Percentiles rank a stretch among this genome's conserved stretches.
Conservation (phyloP, 2,888 invertebrate genomes). For the Iselma pallidipennis region DNA sequence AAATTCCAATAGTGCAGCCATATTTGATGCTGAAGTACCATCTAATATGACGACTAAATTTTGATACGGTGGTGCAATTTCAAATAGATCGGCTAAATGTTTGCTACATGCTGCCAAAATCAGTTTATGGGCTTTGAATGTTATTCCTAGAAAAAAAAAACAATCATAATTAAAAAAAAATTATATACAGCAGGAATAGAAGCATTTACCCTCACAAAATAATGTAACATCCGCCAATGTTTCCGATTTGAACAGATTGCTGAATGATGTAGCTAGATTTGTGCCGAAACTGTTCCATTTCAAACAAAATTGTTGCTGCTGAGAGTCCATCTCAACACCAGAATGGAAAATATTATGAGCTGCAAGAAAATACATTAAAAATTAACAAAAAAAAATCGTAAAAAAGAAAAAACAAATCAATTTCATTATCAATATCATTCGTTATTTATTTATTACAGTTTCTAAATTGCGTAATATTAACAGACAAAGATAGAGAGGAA, state of each 20-base stretch:
- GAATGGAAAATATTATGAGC: constrained; percentile 68
- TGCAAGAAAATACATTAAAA: constrained; percentile 57
- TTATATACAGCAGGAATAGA: background rate
- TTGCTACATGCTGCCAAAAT: constrained; percentile 93
- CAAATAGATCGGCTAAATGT: constrained; percentile 89
- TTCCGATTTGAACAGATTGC: constrained; percentile 91
- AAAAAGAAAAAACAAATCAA: background rate
- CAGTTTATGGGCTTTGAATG: constrained; percentile 89
- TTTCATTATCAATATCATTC: background rate
- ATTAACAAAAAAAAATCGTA: background rate
- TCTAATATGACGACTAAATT: constrained; percentile 86
- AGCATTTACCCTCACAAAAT: constrained; percentile 85
- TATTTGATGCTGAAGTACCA: constrained; percentile 86
- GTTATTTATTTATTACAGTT: background rate
- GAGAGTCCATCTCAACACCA: constrained; percentile 85
- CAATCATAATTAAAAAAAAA: background rate
- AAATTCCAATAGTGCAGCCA: constrained; percentile 88
- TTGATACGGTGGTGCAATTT: constrained; percentile 80
- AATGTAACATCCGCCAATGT: constrained; percentile 90
- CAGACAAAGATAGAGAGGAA: too few species aligned
- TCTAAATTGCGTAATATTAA: background rate
- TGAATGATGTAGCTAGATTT: constrained; percentile 89
- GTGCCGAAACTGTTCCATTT: constrained; percentile 97
- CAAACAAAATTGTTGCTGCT: constrained; percentile 90
- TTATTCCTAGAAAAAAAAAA: constrained; percentile 68